phyloP scores from a whole-genome alignment of 2,113 vertebrate species.

The Chionodraco myersi region DNA sequence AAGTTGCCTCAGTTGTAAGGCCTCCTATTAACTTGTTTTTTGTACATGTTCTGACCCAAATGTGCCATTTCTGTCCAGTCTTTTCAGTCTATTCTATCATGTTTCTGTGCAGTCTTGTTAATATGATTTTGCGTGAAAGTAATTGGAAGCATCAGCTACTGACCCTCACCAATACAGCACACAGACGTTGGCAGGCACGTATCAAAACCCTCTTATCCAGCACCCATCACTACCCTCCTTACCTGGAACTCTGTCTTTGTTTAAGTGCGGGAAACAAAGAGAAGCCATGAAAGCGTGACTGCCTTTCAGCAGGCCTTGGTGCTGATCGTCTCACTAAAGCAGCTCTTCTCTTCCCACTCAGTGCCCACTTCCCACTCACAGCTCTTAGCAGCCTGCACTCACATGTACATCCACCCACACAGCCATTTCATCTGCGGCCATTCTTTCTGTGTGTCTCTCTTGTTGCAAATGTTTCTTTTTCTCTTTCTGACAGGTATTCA shows the following conservation, averaged over 20 bases:
- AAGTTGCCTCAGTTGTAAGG: background rate
- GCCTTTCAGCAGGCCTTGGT: conserved; percentile 70
- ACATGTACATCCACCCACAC: conserved; percentile 78
- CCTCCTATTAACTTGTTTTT: background rate
- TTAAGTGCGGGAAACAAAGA: conserved; percentile 62
- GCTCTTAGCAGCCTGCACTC: conserved; percentile 79
- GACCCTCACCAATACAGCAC: background rate
- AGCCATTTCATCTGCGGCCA: conserved; percentile 68
- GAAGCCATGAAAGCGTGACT: conserved; percentile 70
- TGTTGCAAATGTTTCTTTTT: conserved; percentile 58
- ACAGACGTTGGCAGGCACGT: background rate
- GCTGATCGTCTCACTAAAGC: conserved; percentile 75
- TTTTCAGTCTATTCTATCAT: conserved; percentile 4
- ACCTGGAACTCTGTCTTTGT: conserved; percentile 53
- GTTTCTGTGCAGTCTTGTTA: conserved; percentile 9
- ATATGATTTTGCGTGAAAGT: conserved; percentile 22
- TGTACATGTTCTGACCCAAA: background rate
- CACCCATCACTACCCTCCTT: conserved; percentile 25
- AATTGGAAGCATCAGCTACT: background rate
- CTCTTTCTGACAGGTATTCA: conserved; percentile 59
- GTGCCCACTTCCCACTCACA: conserved; percentile 80
- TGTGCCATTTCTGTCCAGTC: background rate
- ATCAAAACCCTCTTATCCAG: conserved; percentile 23
- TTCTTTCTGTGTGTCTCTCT: conserved; percentile 55
- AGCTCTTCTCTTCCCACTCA: conserved; percentile 81